phyloP scores from a whole-genome alignment of 2,113 vertebrate species.

The Zosterops japonicus region DNA sequence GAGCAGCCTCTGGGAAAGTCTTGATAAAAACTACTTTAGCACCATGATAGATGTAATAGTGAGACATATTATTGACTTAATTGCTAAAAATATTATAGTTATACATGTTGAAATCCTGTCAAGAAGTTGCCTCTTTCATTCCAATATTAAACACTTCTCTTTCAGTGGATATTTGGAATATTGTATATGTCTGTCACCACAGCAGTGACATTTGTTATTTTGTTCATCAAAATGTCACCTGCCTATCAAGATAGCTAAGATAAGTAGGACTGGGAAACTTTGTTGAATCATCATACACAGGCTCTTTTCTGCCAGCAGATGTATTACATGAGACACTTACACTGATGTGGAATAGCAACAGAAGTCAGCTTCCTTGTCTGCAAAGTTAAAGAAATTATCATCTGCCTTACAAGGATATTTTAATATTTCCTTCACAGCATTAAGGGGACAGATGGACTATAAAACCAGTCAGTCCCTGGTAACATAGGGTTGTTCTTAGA shows the following conservation, averaged over 20 bases:
- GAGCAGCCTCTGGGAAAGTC: background rate
- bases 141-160: background rate
- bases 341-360: background rate
- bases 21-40: background rate
- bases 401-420: background rate
- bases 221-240: slow-evolving; percentile 41
- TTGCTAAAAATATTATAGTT: slow-evolving; percentile 43
- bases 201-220: slow-evolving; percentile 51
- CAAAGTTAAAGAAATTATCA: background rate
- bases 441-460: background rate
- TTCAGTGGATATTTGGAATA: slow-evolving; percentile 41
- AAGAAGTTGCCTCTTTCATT: slow-evolving; percentile 7
- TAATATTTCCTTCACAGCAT: background rate
- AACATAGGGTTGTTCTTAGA: background rate
- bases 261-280: slow-evolving; percentile 6
- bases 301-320: slow-evolving; percentile 20
- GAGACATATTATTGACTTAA: slow-evolving; percentile 23
- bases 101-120: slow-evolving; percentile 11
- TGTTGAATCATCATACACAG: background rate
- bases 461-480: background rate
- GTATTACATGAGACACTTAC: background rate
- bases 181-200: slow-evolving; percentile 19
- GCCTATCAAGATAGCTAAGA: slow-evolving; percentile 26
- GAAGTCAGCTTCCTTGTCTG: background rate
- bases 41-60: background rate